Evolutionary conservation across 2,797 vertebrate genomes (phyloP).

Genomic region (Argya squamiceps): DNA sequence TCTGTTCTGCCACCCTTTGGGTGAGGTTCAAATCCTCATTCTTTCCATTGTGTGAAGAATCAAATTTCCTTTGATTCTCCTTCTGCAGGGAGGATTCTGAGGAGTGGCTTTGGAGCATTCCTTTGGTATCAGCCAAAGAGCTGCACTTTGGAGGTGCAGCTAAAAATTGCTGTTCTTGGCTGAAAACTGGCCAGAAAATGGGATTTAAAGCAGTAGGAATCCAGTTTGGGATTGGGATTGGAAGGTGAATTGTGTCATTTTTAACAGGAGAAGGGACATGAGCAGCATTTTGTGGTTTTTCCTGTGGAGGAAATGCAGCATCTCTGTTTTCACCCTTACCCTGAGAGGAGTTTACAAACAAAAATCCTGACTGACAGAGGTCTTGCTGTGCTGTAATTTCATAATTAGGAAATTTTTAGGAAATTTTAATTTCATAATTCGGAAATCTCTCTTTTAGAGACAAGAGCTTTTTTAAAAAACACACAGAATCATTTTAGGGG

Average conservation of each 20-base stretch:
- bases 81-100: conserved; percentile 16
- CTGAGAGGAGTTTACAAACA: neutral
- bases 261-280: neutral
- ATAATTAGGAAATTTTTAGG: neutral
- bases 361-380: neutral
- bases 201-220: neutral
- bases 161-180: neutral
- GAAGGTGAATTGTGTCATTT: neutral
- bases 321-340: neutral
- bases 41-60: conserved; percentile 51
- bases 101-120: conserved; percentile 54
- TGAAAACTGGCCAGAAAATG: neutral
- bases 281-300: neutral
- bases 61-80: neutral
- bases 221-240: accelerated
- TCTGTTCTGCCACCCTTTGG: conserved; percentile 25
- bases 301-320: accelerated
- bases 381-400: neutral
- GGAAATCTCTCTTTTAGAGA: neutral
- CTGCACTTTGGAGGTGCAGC: neutral
- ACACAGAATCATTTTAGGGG: neutral
- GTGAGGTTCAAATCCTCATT: conserved; percentile 53
- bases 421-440: neutral
- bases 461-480: neutral
- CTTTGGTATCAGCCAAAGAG: conserved; percentile 19